A percentile compares a stretch with the other conserved stretches of the same genome.
Conservation (phyloP, 1,140 invertebrate species). For the Apis florea region DNA sequence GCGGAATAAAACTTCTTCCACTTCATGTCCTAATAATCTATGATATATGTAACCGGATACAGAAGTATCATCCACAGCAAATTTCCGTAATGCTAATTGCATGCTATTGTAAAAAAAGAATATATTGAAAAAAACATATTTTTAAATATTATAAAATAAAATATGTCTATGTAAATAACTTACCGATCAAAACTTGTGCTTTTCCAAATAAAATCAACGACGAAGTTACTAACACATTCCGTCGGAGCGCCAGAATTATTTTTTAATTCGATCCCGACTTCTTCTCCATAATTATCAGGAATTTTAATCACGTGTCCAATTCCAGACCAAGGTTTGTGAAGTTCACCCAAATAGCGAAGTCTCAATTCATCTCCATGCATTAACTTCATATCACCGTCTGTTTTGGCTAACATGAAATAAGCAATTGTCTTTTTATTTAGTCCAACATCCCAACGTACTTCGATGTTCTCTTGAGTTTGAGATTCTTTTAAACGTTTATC, state of each 20-base stretch:
- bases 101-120: conserved; percentile 85
- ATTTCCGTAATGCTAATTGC: conserved; percentile 96
- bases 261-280: conserved; percentile 98
- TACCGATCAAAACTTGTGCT: conserved; percentile 98
- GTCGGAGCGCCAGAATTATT: conserved; percentile 93
- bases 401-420: conserved; percentile 98
- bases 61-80: conserved; percentile 97
- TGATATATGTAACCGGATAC: conserved; percentile 99
- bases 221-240: conserved; percentile 97
- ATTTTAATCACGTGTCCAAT: conserved; percentile 99
- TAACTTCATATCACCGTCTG: conserved; percentile 98
- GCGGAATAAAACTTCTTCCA: conserved; percentile 96
- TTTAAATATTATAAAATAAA: neutral
- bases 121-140: neutral
- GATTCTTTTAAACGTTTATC: conserved; percentile 99
- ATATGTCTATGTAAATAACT: conserved; percentile 24
- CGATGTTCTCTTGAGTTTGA: conserved; percentile 98
- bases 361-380: conserved; percentile 99
- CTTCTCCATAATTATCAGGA: conserved; percentile 99
- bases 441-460: conserved; percentile 98
- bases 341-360: conserved; percentile 95
- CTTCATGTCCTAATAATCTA: conserved; percentile 96
- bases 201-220: conserved; percentile 99
- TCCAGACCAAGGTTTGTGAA: conserved; percentile 96
- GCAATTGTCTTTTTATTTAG: conserved; percentile 99